phyloP scores from a whole-genome alignment of 2,113 vertebrate species.

The Microcebus griseorufus region DNA sequence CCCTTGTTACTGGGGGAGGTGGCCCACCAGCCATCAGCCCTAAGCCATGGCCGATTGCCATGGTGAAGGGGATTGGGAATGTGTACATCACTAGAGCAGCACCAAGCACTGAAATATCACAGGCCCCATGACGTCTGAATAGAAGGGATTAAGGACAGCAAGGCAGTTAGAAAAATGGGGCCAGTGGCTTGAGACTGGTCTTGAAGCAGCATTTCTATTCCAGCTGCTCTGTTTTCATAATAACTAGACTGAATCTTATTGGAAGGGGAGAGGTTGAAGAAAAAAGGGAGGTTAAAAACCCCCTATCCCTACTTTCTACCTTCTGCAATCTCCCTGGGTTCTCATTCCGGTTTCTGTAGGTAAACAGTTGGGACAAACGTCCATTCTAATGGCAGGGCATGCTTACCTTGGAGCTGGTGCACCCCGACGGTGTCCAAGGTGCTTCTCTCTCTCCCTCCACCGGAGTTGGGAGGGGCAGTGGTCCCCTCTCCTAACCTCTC shows the following conservation, averaged over 20 bases:
- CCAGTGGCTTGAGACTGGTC: background rate
- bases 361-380: no score
- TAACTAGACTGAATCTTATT: background rate
- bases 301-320: background rate
- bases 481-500: background rate
- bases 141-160: background rate
- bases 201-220: background rate
- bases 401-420: background rate
- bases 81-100: no score
- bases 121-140: no score
- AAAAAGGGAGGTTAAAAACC: background rate
- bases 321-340: background rate
- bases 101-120: accelerated
- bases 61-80: accelerated
- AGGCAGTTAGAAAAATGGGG: background rate
- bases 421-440: accelerated
- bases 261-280: background rate
- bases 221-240: background rate
- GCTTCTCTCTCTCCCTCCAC: background rate
- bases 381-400: background rate
- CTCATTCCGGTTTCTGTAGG: background rate
- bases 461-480: background rate
- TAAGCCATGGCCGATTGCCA: no score
- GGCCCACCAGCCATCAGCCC: background rate
- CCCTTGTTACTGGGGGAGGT: background rate